phyloP scores from a whole-genome alignment of 1,140 invertebrate species.

The Leptinotarsa defecta region DNA sequence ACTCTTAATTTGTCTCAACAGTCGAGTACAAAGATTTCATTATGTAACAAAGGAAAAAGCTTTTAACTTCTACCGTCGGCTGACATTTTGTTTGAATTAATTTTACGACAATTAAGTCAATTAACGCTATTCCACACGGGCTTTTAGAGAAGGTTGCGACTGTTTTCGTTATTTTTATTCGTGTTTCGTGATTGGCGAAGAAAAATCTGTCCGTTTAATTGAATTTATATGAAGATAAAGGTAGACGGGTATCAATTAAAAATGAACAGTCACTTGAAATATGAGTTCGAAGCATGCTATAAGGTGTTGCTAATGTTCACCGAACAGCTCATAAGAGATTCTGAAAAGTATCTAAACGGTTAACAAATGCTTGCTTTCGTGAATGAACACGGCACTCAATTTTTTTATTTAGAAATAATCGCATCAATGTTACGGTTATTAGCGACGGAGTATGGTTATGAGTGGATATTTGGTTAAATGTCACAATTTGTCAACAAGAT shows the following conservation, averaged over 20 bases:
- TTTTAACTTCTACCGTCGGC: background rate
- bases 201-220: background rate
- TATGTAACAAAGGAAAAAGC: constrained; percentile 1
- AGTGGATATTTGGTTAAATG: too few relatives aligned
- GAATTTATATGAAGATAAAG: constrained; percentile 5
- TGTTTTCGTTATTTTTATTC: constrained; percentile 3
- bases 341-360: too few relatives aligned
- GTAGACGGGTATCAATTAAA: background rate
- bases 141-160: background rate
- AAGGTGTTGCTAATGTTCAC: background rate
- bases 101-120: constrained; percentile 1
- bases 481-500: too few relatives aligned
- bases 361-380: too few relatives aligned
- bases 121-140: background rate
- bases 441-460: too few relatives aligned
- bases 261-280: background rate
- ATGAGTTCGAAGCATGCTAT: background rate
- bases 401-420: too few relatives aligned
- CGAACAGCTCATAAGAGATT: background rate
- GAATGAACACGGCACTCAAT: too few relatives aligned
- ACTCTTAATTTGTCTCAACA: too few relatives aligned
- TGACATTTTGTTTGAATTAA: background rate
- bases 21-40: background rate
- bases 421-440: too few relatives aligned
- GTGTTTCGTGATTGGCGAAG: background rate